Percentiles rank a stretch among this genome's conserved stretches.
Conservation (phyloP, 2,888 invertebrate genomes). For the Ecliptopera silaceata region DNA sequence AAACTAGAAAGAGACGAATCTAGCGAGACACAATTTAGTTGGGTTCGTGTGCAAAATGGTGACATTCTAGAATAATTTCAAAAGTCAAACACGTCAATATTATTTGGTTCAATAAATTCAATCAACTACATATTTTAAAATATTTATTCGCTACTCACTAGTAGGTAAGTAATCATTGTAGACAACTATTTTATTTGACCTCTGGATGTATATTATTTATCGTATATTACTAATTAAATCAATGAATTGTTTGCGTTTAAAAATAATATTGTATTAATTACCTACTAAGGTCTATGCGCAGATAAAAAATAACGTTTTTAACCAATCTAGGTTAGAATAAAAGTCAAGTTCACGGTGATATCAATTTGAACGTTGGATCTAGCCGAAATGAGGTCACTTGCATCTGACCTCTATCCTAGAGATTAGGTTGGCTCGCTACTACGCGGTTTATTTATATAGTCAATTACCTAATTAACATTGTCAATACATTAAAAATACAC, state of each 20-base stretch:
- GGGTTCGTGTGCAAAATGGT: constrained; percentile 32
- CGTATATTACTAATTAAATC: too few relatives aligned
- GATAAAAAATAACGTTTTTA: background rate
- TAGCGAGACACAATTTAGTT: constrained; percentile 16
- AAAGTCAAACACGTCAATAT: constrained; percentile 16
- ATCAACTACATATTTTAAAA: background rate
- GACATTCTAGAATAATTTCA: constrained; percentile 30
- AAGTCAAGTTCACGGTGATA: constrained; percentile 40
- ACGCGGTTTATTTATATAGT: background rate
- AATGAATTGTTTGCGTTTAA: background rate
- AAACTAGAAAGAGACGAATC: constrained; percentile 24
- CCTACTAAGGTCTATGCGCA: too few relatives aligned
- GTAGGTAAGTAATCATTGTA: too few relatives aligned
- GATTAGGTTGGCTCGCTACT: constrained; percentile 16
- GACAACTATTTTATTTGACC: too few relatives aligned
- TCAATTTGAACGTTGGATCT: constrained; percentile 27
- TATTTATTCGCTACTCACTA: background rate
- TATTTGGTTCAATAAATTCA: constrained; percentile 6
- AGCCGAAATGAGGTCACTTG: constrained; percentile 29
- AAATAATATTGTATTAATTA: too few relatives aligned
- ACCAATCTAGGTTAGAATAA: background rate
- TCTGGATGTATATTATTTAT: too few relatives aligned
- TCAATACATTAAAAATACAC: too few relatives aligned
- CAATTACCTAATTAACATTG: too few relatives aligned
- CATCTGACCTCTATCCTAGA: constrained; percentile 28